A percentile compares a stretch with the other conserved stretches of the same genome.
phyloP scores from a whole-genome alignment of 2,113 vertebrate species.

The Brachyhypopomus occidentalis region DNA sequence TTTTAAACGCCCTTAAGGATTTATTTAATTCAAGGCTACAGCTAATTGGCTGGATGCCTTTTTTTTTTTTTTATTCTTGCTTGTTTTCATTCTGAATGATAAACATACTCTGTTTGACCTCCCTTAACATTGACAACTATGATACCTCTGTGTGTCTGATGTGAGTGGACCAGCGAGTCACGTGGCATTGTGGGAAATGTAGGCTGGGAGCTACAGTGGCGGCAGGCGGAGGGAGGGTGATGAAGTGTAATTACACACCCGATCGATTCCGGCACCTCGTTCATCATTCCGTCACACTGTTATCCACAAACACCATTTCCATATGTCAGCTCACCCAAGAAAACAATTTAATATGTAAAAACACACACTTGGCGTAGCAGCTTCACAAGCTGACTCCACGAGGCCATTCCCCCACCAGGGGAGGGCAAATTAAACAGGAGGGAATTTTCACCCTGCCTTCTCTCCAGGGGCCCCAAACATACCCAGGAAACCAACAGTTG shows the following conservation, averaged over 20 bases:
- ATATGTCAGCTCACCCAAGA: slow-evolving; percentile 29
- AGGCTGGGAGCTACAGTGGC: not conserved
- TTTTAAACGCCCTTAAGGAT: not conserved
- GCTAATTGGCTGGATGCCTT: not conserved
- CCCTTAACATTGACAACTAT: not conserved
- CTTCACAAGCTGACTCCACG: not conserved
- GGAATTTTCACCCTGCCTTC: too few species aligned
- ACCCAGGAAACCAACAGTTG: too few species aligned
- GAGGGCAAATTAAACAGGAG: too few species aligned
- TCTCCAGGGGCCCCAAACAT: too few species aligned
- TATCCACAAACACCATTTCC: slow-evolving; percentile 56
- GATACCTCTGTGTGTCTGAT: not conserved
- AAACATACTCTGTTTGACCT: slow-evolving; percentile 25
- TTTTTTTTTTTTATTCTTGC: not conserved
- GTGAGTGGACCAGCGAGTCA: not conserved
- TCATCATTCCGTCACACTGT: slow-evolving; percentile 57
- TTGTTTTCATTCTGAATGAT: not conserved
- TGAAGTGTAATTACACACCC: slow-evolving; percentile 58
- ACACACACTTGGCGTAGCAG: slow-evolving; percentile 29
- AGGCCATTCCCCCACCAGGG: not conserved
- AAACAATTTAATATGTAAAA: slow-evolving; percentile 52
- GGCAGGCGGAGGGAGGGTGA: slow-evolving; percentile 39
- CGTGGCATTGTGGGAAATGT: too few species aligned
- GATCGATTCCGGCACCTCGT: slow-evolving; percentile 57
- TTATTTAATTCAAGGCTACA: not conserved